Evolutionary conservation across 2,113 vertebrate genomes (phyloP).

Genomic region (Dasyornis broadbenti): DNA sequence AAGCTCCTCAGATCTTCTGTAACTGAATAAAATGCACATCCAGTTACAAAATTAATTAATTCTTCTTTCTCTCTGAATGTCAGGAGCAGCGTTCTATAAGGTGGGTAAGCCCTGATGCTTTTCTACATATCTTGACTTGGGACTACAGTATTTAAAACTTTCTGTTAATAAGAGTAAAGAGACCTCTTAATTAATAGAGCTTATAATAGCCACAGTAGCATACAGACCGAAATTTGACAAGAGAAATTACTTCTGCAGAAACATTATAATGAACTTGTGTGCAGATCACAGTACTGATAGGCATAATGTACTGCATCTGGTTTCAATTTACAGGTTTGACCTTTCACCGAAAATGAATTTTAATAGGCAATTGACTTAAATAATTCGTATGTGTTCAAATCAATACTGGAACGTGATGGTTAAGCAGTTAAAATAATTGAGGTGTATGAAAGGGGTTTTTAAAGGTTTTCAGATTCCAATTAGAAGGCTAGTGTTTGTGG

Average conservation of each 20-base stretch:
- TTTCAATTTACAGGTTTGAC: conserved; percentile 53
- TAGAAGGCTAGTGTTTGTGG: background rate
- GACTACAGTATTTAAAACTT: background rate
- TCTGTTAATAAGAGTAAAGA: background rate
- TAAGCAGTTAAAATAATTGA: conserved; percentile 49
- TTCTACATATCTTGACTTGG: background rate
- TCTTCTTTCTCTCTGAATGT: background rate
- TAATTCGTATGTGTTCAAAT: conserved; percentile 34
- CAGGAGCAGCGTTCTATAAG: background rate
- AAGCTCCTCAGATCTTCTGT: background rate
- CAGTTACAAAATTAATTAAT: background rate
- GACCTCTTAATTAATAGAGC: conserved; percentile 11
- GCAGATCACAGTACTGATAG: conserved; percentile 34
- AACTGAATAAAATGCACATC: background rate
- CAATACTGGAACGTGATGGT: conserved; percentile 6
- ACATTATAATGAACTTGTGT: conserved; percentile 17
- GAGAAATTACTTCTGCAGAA: conserved; percentile 21
- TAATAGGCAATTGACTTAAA: conserved; percentile 63
- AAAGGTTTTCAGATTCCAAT: background rate
- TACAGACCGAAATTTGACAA: background rate
- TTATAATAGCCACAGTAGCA: background rate
- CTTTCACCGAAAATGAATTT: conserved; percentile 51
- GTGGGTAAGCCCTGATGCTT: background rate
- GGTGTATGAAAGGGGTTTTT: background rate
- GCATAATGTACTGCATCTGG: conserved; percentile 33